These are phyloP conservation scores for Caranx ignobilis DNA, from an alignment of 2,113 vertebrate genomes.

Conservation along the genomic window DNA sequence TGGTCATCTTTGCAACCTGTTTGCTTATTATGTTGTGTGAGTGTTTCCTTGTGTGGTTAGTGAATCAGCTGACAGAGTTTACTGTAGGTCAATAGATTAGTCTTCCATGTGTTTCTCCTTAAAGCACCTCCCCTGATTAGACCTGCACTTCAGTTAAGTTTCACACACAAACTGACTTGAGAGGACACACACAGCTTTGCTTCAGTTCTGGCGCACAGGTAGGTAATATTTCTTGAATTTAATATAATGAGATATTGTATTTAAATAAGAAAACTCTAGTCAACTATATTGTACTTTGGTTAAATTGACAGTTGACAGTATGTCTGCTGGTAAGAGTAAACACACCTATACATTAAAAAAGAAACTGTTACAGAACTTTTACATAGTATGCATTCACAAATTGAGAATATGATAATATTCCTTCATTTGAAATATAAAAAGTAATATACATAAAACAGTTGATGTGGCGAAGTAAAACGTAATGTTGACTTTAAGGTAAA, in stretches of 20 bases:
- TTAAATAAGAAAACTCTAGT: background rate
- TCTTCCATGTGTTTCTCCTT: slow-evolving; percentile 40
- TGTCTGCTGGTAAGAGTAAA: background rate
- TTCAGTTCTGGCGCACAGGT: slow-evolving; percentile 39
- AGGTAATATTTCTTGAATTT: background rate
- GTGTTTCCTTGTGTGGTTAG: background rate
- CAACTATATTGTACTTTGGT: no score
- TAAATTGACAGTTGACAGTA: background rate
- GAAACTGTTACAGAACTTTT: background rate
- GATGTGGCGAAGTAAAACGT: no score
- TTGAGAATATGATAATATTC: background rate
- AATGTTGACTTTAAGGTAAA: no score
- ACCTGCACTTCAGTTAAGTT: background rate
- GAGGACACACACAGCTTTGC: background rate
- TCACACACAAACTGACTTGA: background rate
- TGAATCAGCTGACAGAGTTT: slow-evolving; percentile 34
- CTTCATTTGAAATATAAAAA: background rate
- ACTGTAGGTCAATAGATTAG: slow-evolving; percentile 58
- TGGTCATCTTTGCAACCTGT: no score
- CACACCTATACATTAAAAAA: background rate
- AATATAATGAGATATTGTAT: background rate
- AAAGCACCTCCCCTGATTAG: slow-evolving; percentile 11
- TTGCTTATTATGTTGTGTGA: background rate
- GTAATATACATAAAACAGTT: background rate
- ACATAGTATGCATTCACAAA: background rate